Conservation (phyloP, 2,797 vertebrate genomes). For the Sitta carolinensis region DNA sequence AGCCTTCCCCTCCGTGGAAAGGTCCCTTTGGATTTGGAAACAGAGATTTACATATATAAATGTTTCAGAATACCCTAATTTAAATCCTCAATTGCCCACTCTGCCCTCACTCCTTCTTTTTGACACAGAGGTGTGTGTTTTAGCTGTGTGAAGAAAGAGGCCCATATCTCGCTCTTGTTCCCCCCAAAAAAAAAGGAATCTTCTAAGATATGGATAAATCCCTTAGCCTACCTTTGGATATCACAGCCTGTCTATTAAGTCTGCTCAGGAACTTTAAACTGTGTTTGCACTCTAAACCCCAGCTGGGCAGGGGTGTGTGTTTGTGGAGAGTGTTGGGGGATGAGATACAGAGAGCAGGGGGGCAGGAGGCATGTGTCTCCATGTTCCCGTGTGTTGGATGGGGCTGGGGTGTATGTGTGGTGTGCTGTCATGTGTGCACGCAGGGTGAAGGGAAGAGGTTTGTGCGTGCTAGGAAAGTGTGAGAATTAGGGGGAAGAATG, state of each 20-base stretch:
- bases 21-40: slow-evolving; percentile 44
- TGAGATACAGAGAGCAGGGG: accelerated
- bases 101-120: neutral
- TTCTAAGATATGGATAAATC: neutral
- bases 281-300: neutral
- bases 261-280: neutral
- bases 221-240: neutral
- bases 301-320: neutral
- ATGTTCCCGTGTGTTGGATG: neutral
- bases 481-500: neutral
- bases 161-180: neutral
- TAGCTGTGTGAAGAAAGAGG: neutral
- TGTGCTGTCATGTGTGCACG: accelerated
- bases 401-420: neutral
- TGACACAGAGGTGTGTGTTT: neutral
- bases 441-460: neutral
- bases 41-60: neutral
- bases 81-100: neutral
- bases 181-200: neutral
- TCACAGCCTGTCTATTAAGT: neutral
- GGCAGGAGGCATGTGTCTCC: neutral
- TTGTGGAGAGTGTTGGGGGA: neutral
- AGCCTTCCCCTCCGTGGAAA: slow-evolving; percentile 21
- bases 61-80: slow-evolving; percentile 4
- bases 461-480: accelerated